Base-by-base conservation (phyloP, 2,888 invertebrate species). In the Spatulosminthurus flaviceps region DNA sequence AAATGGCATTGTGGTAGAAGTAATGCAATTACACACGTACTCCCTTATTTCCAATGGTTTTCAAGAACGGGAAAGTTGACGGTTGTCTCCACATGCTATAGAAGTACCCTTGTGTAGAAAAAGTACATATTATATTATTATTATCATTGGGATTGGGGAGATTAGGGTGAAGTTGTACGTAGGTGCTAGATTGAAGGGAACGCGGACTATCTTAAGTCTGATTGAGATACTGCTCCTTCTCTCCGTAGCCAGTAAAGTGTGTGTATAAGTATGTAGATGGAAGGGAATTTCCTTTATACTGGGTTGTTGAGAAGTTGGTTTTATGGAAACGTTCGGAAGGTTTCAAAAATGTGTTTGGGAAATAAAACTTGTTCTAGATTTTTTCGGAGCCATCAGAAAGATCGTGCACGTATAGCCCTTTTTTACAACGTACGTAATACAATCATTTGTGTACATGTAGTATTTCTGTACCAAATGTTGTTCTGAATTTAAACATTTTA, bases 341-440 rank as follows among this genome's bases (percentile, higher is more conserved):
- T 64, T 67, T 75, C 41, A 75, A 75, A 75, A 75, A 75, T 67
- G 64, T 66, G 75, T 67, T 75, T 75, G 75, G 75, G 75, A 75
- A 75, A 74, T 74, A 74, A 74, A 75, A 75, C 75, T 75, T 75
- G 75, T 75, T 75, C 75, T 75, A 75, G 75, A 75, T 75, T 75
- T 75, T 75, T 75, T 41, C 42, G 67, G 34, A n/a, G 61, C 24
- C 29, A 34, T 51, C 42, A 7, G n/a, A 41, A 24, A 67, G 51
- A 61, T 75, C 42, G 16, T 64, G 24, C 26, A 21, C 24, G 26
- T 61, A 42, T 51, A 13, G n/a, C 19, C n/a, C 5, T n/a, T 51
- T 41, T 9, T 41, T 41, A 16, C 16, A 19, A 16, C 16, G 16
- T 51, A 51, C n/a, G n/a, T 51, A 51, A 51, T 34, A 9, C 34